Evolutionary conservation across 2,888 invertebrate genomes (phyloP).

Genomic region (Silvanus unidentatus): DNA sequence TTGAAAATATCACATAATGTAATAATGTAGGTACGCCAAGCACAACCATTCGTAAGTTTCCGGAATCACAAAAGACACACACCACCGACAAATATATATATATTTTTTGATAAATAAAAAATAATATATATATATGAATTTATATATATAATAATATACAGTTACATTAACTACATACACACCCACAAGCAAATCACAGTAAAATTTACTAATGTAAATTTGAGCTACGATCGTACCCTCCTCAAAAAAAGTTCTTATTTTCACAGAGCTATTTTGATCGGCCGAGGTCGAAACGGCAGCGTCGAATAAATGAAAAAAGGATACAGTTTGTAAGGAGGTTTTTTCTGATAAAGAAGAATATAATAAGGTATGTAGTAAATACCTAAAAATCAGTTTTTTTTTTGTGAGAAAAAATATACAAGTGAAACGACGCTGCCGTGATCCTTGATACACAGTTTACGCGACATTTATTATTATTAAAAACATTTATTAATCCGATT

Average conservation of each 20-base stretch:
- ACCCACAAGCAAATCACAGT: constrained; percentile 37
- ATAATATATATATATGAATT: constrained; percentile 24
- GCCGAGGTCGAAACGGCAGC: constrained; percentile 40
- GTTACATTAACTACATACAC: constrained; percentile 15
- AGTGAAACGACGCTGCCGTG: constrained; percentile 29
- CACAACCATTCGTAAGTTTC: constrained; percentile 36
- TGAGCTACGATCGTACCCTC: constrained; percentile 45
- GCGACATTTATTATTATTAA: constrained; percentile 26
- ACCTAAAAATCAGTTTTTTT: neutral
- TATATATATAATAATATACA: constrained; percentile 18
- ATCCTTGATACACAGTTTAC: constrained; percentile 27
- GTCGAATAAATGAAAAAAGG: constrained; percentile 19
- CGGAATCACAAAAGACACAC: constrained; percentile 30
- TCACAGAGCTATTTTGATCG: constrained; percentile 35
- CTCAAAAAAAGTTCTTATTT: constrained; percentile 32
- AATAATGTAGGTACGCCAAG: constrained; percentile 39
- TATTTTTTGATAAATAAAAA: neutral
- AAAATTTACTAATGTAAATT: constrained; percentile 32
- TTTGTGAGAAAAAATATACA: neutral
- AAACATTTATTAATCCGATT: constrained; percentile 24
- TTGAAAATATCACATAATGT: constrained; percentile 22
- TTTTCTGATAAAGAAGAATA: neutral
- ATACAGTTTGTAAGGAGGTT: neutral
- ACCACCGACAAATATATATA: neutral
- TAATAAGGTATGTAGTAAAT: neutral